A percentile compares a stretch with the other conserved stretches of the same genome.
Evolutionary conservation across 2,797 vertebrate species (phyloP).

Genomic region (Threskiornis aethiopicus): DNA sequence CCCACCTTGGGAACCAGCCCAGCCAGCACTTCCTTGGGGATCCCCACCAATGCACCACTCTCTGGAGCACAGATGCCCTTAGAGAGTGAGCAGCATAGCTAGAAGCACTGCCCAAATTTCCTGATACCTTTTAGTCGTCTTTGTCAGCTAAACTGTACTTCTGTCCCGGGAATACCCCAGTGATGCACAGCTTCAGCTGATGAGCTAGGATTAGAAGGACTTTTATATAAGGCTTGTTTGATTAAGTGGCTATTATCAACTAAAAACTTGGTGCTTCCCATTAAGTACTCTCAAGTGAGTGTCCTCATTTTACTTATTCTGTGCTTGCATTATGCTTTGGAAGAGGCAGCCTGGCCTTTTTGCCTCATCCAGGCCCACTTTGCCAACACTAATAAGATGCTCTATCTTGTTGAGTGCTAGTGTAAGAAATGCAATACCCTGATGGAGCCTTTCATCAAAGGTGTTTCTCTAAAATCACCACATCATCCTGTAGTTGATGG

Average conservation of each 20-base stretch:
- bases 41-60: no score
- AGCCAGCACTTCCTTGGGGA: fast-evolving
- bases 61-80: not conserved
- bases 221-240: conserved; percentile 44
- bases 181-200: not conserved
- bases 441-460: not conserved
- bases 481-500: not conserved
- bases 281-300: not conserved
- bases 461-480: not conserved
- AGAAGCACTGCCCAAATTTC: not conserved
- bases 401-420: not conserved
- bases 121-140: not conserved
- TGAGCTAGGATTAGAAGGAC: conserved; percentile 31
- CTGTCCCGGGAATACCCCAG: conserved; percentile 16
- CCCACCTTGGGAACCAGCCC: not conserved
- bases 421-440: not conserved
- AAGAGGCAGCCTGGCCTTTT: not conserved
- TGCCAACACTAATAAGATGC: not conserved
- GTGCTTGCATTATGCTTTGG: not conserved
- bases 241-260: conserved; percentile 53
- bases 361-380: not conserved
- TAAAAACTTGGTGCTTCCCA: conserved; percentile 42
- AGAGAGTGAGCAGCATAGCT: not conserved
- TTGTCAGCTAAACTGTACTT: not conserved
- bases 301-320: conserved; percentile 35